Evolutionary conservation across 23 tunicate species (phyloP).

Genomic region (Trididemnum miniatum): DNA sequence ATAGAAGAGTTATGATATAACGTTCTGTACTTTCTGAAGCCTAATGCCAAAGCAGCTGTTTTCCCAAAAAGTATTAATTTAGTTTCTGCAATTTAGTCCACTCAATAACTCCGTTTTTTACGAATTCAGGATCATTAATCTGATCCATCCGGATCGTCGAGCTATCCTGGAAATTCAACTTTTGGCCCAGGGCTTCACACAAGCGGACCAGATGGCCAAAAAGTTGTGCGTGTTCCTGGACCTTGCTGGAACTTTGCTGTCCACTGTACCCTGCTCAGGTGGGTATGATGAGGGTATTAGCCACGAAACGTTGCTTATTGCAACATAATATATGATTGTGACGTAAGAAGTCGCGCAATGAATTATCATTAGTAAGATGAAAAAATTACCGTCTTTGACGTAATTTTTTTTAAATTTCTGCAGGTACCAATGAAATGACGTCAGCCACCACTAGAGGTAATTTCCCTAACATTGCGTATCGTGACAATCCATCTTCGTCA

Average conservation of each 20-base stretch:
- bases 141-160: constrained; percentile 45
- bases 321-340: too few relatives aligned
- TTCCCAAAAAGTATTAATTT: too few relatives aligned
- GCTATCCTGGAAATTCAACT: constrained; percentile 65
- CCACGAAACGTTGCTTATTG: too few relatives aligned
- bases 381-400: too few relatives aligned
- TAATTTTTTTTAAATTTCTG: neutral
- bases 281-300: too few relatives aligned
- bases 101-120: too few relatives aligned
- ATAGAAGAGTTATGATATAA: too few relatives aligned
- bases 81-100: too few relatives aligned
- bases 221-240: constrained; percentile 63
- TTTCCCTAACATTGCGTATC: constrained; percentile 19
- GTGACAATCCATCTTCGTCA: constrained; percentile 48
- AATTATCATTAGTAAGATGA: too few relatives aligned
- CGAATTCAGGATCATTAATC: constrained; percentile 49
- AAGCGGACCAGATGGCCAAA: constrained; percentile 58
- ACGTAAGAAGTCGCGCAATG: too few relatives aligned
- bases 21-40: too few relatives aligned
- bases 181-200: constrained; percentile 89
- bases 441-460: constrained; percentile 30
- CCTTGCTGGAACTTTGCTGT: constrained; percentile 47
- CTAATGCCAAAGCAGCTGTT: too few relatives aligned
- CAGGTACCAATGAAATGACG: neutral
- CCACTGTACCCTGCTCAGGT: constrained; percentile 49